These are phyloP conservation scores for Sebastes umbrosus DNA, from an alignment of 2,797 vertebrate species.

Conservation along the genomic window DNA sequence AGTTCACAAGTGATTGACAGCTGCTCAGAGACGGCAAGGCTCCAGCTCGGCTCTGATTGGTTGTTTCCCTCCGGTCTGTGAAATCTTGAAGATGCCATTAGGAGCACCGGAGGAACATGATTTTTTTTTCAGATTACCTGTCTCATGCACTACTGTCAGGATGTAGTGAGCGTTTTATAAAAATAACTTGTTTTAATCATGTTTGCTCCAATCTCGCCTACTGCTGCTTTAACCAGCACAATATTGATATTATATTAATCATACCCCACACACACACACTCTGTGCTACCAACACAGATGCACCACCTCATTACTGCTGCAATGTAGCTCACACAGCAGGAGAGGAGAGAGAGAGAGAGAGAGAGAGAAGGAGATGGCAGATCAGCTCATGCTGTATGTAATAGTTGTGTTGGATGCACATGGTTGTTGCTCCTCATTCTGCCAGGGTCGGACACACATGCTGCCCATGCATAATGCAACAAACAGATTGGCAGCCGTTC, in stretches of 20 bases:
- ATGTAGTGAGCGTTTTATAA: too few relatives aligned
- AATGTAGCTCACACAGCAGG: constrained; percentile 45
- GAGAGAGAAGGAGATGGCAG: constrained; percentile 10
- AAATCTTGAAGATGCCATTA: too few relatives aligned
- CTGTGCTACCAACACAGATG: constrained; percentile 35
- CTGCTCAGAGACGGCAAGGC: too few relatives aligned
- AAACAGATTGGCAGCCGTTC: constrained; percentile 24
- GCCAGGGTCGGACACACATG: constrained; percentile 27
- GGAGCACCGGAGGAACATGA: too few relatives aligned
- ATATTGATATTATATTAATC: background rate
- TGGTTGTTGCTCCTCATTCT: constrained; percentile 1
- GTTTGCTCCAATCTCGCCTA: too few relatives aligned
- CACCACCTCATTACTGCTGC: constrained; percentile 52
- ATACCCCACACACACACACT: background rate
- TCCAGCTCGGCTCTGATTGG: too few relatives aligned
- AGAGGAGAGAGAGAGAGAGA: constrained; percentile 14
- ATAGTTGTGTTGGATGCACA: constrained; percentile 8
- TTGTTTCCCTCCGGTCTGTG: too few relatives aligned
- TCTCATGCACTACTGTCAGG: too few relatives aligned
- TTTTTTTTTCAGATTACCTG: too few relatives aligned
- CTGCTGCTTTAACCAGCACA: background rate
- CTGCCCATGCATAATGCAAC: constrained; percentile 66
- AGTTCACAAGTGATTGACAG: too few relatives aligned
- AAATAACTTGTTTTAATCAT: too few relatives aligned
- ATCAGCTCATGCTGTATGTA: constrained; percentile 12